These are phyloP conservation scores for Goniozus legneri DNA, from an alignment of 1,140 invertebrate genomes.

Conservation along the genomic window DNA sequence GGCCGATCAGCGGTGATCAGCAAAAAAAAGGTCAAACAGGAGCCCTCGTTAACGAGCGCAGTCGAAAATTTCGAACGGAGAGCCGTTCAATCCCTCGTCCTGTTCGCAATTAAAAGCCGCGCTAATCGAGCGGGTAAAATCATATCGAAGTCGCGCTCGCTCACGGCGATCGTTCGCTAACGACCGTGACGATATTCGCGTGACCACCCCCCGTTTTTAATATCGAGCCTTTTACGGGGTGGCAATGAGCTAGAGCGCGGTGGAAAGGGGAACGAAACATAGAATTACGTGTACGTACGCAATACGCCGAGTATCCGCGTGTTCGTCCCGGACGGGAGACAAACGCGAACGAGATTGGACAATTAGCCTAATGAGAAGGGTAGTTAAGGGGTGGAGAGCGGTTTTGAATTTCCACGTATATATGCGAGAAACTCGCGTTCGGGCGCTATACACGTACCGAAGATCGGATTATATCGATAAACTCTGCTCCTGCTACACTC, in stretches of 20 bases:
- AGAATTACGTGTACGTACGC: too few relatives aligned
- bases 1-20: too few relatives aligned
- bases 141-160: constrained; percentile 15
- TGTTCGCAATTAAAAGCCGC: neutral
- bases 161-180: constrained; percentile 7
- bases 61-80: neutral
- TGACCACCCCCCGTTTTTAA: constrained; percentile 16
- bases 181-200: constrained; percentile 16
- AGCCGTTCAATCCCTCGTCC: neutral
- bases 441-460: too few relatives aligned
- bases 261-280: too few relatives aligned
- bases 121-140: constrained; percentile 21
- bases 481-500: too few relatives aligned
- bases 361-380: constrained; percentile 25
- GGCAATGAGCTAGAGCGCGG: too few relatives aligned
- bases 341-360: constrained; percentile 9
- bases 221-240: too few relatives aligned
- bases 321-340: constrained; percentile 5
- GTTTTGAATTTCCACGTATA: too few relatives aligned
- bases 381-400: neutral
- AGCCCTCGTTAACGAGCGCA: too few relatives aligned
- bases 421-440: too few relatives aligned
- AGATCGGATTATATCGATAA: too few relatives aligned
- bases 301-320: neutral
- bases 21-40: too few relatives aligned